phyloP scores from a whole-genome alignment of 2,888 invertebrate genomes.

The Hanleya hanleyi region DNA sequence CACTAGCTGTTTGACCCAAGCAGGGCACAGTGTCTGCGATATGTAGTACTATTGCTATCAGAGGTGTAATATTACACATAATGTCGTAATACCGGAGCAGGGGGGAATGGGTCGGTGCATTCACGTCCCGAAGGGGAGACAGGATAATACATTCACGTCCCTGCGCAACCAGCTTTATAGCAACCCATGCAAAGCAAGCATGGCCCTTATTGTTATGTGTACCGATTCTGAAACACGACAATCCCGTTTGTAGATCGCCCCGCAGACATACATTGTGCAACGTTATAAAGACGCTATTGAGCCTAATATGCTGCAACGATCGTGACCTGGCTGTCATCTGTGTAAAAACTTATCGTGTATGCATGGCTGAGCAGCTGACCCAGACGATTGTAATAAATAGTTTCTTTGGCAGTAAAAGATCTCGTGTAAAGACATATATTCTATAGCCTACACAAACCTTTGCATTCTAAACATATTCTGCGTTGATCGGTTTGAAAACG shows the following conservation, averaged over 20 bases:
- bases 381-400: neutral
- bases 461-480: neutral
- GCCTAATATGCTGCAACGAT: neutral
- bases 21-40: too few relatives aligned
- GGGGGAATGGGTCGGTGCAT: too few relatives aligned
- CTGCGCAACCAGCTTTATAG: too few relatives aligned
- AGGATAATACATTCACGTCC: too few relatives aligned
- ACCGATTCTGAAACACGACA: too few relatives aligned
- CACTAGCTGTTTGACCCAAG: too few relatives aligned
- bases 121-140: too few relatives aligned
- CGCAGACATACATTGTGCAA: neutral
- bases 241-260: neutral
- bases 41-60: too few relatives aligned
- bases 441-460: neutral
- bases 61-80: too few relatives aligned
- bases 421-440: neutral
- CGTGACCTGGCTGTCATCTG: neutral
- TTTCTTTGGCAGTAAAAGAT: neutral
- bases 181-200: too few relatives aligned
- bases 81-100: too few relatives aligned
- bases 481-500: neutral
- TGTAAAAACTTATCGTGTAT: neutral
- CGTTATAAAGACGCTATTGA: neutral
- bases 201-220: too few relatives aligned
- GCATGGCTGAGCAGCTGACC: neutral